phyloP scores from a whole-genome alignment of 1,140 invertebrate genomes.

The Laodelphax striatellus region DNA sequence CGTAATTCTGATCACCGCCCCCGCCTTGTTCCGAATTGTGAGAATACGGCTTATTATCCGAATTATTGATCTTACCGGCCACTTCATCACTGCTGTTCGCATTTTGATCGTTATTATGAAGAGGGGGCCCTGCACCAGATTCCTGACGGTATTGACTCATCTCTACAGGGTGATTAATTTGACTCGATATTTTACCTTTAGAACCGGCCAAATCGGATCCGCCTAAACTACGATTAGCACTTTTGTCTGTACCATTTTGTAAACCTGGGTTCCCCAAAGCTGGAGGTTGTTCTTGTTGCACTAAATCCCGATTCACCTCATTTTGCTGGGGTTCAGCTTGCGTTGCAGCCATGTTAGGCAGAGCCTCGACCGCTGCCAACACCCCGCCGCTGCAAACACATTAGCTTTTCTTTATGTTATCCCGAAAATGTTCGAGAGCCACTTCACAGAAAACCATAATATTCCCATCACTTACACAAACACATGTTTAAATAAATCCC shows the following conservation, averaged over 20 bases:
- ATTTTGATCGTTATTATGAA: conserved; percentile 31
- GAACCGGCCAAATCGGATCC: conserved; percentile 29
- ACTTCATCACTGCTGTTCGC: conserved; percentile 30
- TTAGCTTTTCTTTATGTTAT: conserved; percentile 26
- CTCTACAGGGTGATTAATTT: conserved; percentile 22
- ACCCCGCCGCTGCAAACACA: conserved; percentile 29
- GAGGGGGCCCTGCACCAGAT: conserved; percentile 33
- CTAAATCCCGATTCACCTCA: conserved; percentile 40
- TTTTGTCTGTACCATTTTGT: conserved; percentile 29
- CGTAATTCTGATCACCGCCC: conserved; percentile 23
- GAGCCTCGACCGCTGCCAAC: conserved; percentile 27
- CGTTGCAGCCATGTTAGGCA: conserved; percentile 42
- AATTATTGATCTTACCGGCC: conserved; percentile 26
- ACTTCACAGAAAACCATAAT: conserved; percentile 28
- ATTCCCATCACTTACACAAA: conserved; percentile 25
- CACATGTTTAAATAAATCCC: conserved; percentile 14
- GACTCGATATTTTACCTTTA: conserved; percentile 20
- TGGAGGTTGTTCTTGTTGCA: conserved; percentile 36
- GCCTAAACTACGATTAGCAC: conserved; percentile 31
- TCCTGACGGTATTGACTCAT: conserved; percentile 44
- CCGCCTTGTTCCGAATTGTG: conserved; percentile 30
- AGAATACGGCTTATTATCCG: conserved; percentile 30
- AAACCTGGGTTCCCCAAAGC: conserved; percentile 30
- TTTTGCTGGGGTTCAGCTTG: conserved; percentile 45
- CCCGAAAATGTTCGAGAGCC: conserved; percentile 26